These are phyloP conservation scores for Carapus acus DNA, from an alignment of 2,797 vertebrate genomes.

Conservation along the genomic window DNA sequence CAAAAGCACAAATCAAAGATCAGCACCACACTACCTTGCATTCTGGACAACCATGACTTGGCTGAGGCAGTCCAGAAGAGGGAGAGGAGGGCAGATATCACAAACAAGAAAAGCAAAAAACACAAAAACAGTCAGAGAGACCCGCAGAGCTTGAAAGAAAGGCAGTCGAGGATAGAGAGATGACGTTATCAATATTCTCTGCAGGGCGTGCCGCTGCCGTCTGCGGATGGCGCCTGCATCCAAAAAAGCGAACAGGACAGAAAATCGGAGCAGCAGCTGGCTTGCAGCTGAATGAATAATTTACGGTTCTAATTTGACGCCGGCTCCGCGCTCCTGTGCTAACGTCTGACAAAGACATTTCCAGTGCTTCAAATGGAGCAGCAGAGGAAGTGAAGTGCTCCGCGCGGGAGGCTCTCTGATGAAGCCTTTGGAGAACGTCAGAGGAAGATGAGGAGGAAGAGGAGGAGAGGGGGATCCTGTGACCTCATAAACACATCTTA, in stretches of 20 bases:
- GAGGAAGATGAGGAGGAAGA: too few species aligned
- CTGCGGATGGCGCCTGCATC: constrained; percentile 32
- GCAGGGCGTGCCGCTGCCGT: constrained; percentile 33
- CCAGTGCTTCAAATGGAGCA: constrained; percentile 16
- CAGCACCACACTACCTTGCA: constrained; percentile 92
- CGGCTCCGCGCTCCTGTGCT: constrained; percentile 11
- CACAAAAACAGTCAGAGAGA: constrained; percentile 70
- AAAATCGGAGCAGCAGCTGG: constrained; percentile 23
- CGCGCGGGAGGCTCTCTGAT: constrained; percentile 14
- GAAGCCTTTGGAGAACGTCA: constrained; percentile 19
- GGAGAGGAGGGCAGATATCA: constrained; percentile 76
- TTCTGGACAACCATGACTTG: constrained; percentile 99
- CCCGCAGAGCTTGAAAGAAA: constrained; percentile 62
- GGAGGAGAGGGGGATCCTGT: too few species aligned
- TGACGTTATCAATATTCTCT: constrained; percentile 56
- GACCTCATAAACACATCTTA: constrained; percentile 69
- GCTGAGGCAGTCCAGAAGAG: constrained; percentile 85
- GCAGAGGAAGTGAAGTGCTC: constrained; percentile 24
- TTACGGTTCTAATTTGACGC: constrained; percentile 20
- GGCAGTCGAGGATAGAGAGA: constrained; percentile 61
- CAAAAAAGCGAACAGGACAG: constrained; percentile 20
- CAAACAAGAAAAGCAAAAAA: constrained; percentile 75
- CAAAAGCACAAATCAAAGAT: constrained; percentile 65
- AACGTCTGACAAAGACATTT: constrained; percentile 26
- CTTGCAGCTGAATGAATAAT: constrained; percentile 31